Conservation (phyloP, 1,140 invertebrate genomes). For the Drosophila varians region DNA sequence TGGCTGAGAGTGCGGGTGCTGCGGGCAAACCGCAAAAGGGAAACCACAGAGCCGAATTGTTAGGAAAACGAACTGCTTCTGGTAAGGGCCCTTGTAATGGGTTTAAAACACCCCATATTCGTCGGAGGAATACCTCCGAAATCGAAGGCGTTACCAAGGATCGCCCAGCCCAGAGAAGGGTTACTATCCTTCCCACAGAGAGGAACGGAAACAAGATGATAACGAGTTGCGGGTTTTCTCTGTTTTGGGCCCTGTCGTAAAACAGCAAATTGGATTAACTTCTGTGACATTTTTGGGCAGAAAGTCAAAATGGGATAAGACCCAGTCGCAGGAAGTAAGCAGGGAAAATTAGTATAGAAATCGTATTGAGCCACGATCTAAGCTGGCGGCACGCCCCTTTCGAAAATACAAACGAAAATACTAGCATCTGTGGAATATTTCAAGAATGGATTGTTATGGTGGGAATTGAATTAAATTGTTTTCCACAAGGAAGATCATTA, state of each 20-base stretch:
- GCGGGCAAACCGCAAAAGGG: slow-evolving; percentile 15
- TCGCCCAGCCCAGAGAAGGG: slow-evolving; percentile 40
- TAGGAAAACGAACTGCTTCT: slow-evolving; percentile 23
- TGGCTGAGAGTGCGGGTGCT: slow-evolving; percentile 34
- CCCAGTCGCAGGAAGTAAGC: slow-evolving; percentile 27
- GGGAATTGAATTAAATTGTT: slow-evolving; percentile 6
- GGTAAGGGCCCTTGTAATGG: slow-evolving; percentile 64
- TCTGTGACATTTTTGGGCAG: slow-evolving; percentile 60
- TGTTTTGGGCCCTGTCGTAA: slow-evolving; percentile 46
- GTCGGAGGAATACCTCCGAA: slow-evolving; percentile 3
- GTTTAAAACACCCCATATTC: slow-evolving; percentile 73
- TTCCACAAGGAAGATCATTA: slow-evolving; percentile 6
- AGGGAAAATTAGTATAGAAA: slow-evolving; percentile 51
- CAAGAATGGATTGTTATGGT: slow-evolving; percentile 15
- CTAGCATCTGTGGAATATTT: slow-evolving; percentile 35
- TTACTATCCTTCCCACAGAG: slow-evolving; percentile 33
- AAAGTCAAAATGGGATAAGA: slow-evolving; percentile 46
- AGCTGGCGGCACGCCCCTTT: slow-evolving; percentile 34
- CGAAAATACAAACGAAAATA: slow-evolving; percentile 14
- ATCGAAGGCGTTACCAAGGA: slow-evolving; percentile 42
- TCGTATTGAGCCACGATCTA: slow-evolving; percentile 41
- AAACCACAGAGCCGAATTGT: slow-evolving; percentile 55
- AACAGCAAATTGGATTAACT: slow-evolving; percentile 80
- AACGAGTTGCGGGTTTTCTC: slow-evolving; percentile 71
- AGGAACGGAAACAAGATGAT: slow-evolving; percentile 51